Base-by-base conservation (phyloP, 2,888 invertebrate species). In the Stenichneumon culpator region DNA sequence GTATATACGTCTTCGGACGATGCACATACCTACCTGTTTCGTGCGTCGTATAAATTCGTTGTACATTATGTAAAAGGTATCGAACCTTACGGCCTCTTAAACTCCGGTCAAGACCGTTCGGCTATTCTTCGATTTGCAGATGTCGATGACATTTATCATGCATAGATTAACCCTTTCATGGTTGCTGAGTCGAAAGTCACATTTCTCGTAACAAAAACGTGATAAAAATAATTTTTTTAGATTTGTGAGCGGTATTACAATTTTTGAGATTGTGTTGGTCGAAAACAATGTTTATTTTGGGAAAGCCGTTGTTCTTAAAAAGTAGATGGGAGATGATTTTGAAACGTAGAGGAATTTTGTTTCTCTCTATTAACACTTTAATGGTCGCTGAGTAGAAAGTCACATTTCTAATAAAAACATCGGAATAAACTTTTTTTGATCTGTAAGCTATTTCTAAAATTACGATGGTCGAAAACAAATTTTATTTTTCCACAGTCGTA, bases 1-100 rank as follows among this genome's bases (percentile, higher is more conserved):
- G 5, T 81, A 36, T 22, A 60, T 74, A 82, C 73, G 73, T 84
- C 74, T 54, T 79, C 74, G 73, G 73, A 74, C 79, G 22, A 11
- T 9, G 65, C 11, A 2, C 28, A 11, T 60, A 60, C 47, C 28
- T 60, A 57, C 16, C 39, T 82, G 77, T 60, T 72, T 54, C 47
- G 25, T 25, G 65, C 63, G 54, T 52, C 39, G 52, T 63, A 69
- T 78, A 74, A 78, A 84, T 54, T 80, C 81, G 67, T 67, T 75
- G 44, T 77, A 80, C 67, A 68, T 77, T 44, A 80, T 77, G 77
- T 50, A 72, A 84, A 63, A 77, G 32, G 60, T 72, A 81, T 84
- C 72, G 57, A 47, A 65, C 60, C 52, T n/a, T 57, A 54, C 72
- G 63, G 63, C 39, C 63, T 67, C 65, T 77, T 80, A 70, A 63